Percentiles rank a stretch among this genome's conserved stretches.
phyloP scores from a whole-genome alignment of 1,140 invertebrate species.

The Drosophila pruinosa region DNA sequence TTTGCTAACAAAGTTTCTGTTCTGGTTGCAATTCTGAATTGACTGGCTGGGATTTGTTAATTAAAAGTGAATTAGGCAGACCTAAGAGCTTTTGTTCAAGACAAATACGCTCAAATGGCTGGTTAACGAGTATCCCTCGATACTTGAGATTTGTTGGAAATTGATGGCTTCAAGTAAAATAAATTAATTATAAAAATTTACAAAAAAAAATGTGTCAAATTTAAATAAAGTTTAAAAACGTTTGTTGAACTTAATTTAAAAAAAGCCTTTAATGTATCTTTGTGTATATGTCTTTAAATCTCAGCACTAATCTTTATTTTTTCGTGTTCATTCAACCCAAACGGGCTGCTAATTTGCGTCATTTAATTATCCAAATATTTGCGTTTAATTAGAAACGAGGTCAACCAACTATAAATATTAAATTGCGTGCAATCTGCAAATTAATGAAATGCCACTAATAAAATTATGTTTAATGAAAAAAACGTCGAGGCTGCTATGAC shows the following conservation, averaged over 20 bases:
- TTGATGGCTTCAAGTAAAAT: too few species aligned
- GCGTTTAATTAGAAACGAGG: constrained; percentile 75
- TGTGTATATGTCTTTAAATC: constrained; percentile 5
- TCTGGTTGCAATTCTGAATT: constrained; percentile 15
- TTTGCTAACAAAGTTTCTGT: constrained; percentile 74
- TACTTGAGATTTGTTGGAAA: background rate
- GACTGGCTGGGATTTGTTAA: constrained; percentile 75
- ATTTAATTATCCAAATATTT: constrained; percentile 75
- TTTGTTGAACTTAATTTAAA: too few species aligned
- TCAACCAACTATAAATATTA: constrained; percentile 77
- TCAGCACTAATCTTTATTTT: background rate
- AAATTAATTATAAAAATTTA: too few species aligned
- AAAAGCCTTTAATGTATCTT: too few species aligned
- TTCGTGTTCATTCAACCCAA: background rate
- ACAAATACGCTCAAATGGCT: background rate
- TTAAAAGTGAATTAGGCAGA: constrained; percentile 76
- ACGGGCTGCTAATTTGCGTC: constrained; percentile 35
- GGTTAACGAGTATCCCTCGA: background rate
- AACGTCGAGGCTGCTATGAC: constrained; percentile 44
- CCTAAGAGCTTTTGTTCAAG: background rate
- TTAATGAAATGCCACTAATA: constrained; percentile 78
- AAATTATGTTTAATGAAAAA: constrained; percentile 75
- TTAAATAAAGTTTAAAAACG: too few species aligned
- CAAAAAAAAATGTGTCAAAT: too few species aligned
- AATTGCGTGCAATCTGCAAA: constrained; percentile 66